Conservation (phyloP, 2,113 vertebrate species). For the Xiphophorus couchianus region DNA sequence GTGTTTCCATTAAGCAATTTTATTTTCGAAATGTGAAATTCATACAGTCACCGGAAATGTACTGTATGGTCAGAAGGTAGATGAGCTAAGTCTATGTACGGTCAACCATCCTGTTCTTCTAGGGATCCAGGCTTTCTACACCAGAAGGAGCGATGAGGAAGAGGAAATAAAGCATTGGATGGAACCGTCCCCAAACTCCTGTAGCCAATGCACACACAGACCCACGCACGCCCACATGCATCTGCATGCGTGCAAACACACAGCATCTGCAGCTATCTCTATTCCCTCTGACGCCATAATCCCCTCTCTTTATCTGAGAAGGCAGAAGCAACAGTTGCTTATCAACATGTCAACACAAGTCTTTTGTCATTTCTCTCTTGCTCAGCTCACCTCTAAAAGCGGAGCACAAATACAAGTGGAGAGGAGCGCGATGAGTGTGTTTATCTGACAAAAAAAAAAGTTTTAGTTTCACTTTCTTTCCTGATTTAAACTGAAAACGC, state of each 20-base stretch:
- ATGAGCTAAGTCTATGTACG: background rate
- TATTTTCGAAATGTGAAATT: too few relatives aligned
- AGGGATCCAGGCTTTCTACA: constrained; percentile 43
- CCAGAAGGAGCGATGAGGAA: constrained; percentile 15
- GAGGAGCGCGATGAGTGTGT: too few relatives aligned
- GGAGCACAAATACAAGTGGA: background rate
- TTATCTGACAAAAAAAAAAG: background rate
- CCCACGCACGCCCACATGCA: background rate
- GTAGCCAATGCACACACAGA: constrained; percentile 27
- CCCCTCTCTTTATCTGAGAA: constrained; percentile 34
- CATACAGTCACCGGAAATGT: too few relatives aligned
- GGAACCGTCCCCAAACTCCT: constrained; percentile 47
- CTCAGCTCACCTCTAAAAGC: constrained; percentile 11
- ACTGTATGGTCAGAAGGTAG: background rate
- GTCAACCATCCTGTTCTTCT: background rate
- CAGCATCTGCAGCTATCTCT: constrained; percentile 3
- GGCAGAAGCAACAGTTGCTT: constrained; percentile 69
- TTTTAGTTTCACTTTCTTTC: constrained; percentile 15
- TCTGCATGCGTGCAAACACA: constrained; percentile 4
- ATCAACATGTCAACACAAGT: constrained; percentile 34
- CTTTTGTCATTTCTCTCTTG: constrained; percentile 6
- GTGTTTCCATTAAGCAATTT: too few relatives aligned
- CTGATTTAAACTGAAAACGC: constrained; percentile 49
- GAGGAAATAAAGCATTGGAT: constrained; percentile 44
- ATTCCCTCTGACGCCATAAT: constrained; percentile 2